Conservation (phyloP, 2,113 vertebrate genomes). For the Indicator maculatus region DNA sequence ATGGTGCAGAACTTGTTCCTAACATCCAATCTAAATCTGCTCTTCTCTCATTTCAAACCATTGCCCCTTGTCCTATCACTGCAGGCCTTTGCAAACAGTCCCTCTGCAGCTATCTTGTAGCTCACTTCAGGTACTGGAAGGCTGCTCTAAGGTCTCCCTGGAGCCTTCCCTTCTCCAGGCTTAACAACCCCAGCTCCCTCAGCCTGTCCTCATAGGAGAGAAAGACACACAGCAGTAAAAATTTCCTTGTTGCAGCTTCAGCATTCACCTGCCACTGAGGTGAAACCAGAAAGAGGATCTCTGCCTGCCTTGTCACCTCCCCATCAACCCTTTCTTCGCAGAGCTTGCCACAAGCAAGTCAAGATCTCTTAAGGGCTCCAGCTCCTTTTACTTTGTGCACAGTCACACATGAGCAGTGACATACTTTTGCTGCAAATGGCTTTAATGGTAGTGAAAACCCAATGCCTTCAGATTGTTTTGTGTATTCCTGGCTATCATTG, state of each 20-base stretch:
- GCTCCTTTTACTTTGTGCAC: neutral
- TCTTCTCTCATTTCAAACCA: no score
- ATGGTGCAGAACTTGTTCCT: no score
- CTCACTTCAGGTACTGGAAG: no score
- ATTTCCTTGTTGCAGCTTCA: neutral
- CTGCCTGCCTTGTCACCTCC: neutral
- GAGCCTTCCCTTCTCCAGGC: no score
- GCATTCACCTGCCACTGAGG: neutral
- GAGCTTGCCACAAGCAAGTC: neutral
- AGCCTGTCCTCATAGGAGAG: no score
- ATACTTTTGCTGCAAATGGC: neutral
- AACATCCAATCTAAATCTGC: no score
- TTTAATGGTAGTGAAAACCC: neutral
- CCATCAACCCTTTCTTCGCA: neutral
- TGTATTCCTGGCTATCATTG: neutral
- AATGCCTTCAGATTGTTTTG: neutral
- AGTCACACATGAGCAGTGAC: neutral
- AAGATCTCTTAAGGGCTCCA: neutral
- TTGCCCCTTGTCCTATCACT: no score
- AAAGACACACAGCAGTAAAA: neutral
- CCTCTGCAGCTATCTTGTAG: no score
- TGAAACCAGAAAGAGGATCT: neutral
- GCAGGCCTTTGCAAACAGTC: no score
- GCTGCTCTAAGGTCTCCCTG: no score
- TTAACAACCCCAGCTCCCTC: no score